phyloP scores from a whole-genome alignment of 1,140 invertebrate species.

The Apis mellifera region Amel_HAv3.1 CM009941.2:13011001-13011500 shows the following conservation, averaged over 20 bases:
- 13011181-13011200: too few species aligned
- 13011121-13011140: neutral
- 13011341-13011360: too few species aligned
- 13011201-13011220: neutral
- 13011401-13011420: neutral
- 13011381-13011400: too few species aligned
- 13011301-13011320: too few species aligned
- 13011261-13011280: neutral
- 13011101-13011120: neutral
- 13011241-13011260: neutral
- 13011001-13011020: constrained; percentile 41
- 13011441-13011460: constrained; percentile 1
- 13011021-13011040: neutral
- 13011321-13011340: too few species aligned
- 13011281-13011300: too few species aligned
- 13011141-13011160: neutral
- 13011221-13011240: neutral
- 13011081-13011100: constrained; percentile 1
- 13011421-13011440: neutral
- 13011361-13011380: too few species aligned
- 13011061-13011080: constrained; percentile 28
- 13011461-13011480: constrained; percentile 21
- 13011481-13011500: neutral
- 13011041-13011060: neutral
- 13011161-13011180: neutral